Percentiles rank a stretch among this genome's conserved stretches.
Evolutionary conservation across 2,113 vertebrate genomes (phyloP).

Genomic region (Gymnogyps californianus): DNA sequence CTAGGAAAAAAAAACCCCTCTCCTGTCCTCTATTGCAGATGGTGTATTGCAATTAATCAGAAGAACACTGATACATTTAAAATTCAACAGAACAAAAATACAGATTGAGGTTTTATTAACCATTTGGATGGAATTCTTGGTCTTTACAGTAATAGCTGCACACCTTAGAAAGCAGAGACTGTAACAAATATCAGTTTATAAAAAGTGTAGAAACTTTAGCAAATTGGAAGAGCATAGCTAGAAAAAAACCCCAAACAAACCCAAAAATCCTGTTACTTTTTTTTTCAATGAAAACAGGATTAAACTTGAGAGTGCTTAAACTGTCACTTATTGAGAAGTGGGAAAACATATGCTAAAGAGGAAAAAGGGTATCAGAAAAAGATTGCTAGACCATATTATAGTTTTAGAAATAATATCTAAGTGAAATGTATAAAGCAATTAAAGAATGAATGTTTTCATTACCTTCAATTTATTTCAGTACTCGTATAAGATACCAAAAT

Average conservation of each 20-base stretch:
- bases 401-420: background rate
- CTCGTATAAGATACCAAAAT: background rate
- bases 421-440: background rate
- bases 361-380: background rate
- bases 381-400: no score
- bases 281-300: background rate
- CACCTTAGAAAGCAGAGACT: background rate
- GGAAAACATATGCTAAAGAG: background rate
- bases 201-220: background rate
- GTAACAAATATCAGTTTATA: background rate
- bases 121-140: background rate
- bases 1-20: no score
- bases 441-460: background rate
- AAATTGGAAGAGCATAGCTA: background rate
- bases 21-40: background rate
- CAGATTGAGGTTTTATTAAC: background rate
- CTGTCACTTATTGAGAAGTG: background rate
- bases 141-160: background rate
- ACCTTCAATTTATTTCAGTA: background rate
- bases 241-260: background rate
- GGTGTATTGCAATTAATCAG: background rate
- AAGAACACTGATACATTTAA: background rate
- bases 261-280: background rate
- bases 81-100: background rate
- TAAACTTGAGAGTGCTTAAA: background rate